Evolutionary conservation across 2,888 invertebrate species (phyloP).

Genomic region (Nomada goodeniana): DNA sequence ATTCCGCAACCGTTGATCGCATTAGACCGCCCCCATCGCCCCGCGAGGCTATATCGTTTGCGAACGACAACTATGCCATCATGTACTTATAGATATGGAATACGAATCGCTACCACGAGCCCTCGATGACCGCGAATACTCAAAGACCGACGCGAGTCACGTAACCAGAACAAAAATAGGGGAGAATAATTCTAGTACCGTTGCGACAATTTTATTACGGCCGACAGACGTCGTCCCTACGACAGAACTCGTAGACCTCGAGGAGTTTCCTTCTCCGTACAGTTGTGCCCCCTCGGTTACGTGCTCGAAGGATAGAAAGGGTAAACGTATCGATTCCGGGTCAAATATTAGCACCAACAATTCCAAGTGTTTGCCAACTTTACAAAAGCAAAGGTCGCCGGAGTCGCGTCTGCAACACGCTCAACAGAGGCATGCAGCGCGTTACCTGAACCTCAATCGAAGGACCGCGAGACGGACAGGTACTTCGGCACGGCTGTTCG

Average conservation of each 20-base stretch:
- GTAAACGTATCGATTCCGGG: background rate
- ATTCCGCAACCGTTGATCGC: constrained; percentile 11
- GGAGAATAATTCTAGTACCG: background rate
- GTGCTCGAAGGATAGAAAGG: background rate
- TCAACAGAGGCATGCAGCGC: background rate
- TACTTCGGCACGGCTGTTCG: too few species aligned
- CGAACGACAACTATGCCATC: constrained; percentile 26
- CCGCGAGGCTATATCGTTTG: constrained; percentile 24
- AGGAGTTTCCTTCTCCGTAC: background rate
- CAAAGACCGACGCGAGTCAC: background rate
- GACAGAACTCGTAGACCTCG: background rate
- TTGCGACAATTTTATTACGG: constrained; percentile 28
- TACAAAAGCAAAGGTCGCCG: background rate
- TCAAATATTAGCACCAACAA: background rate
- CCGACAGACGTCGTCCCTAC: background rate
- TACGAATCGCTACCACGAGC: constrained; percentile 26
- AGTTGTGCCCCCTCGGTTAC: too few species aligned
- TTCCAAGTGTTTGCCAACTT: constrained; percentile 16
- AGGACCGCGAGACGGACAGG: background rate
- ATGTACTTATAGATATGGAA: constrained; percentile 59
- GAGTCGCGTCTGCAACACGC: background rate
- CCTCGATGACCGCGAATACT: background rate
- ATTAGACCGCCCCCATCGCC: constrained; percentile 21
- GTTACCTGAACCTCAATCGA: constrained; percentile 1
- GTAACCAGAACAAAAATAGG: background rate